Evolutionary conservation across 2,797 vertebrate genomes (phyloP).

Genomic region (Danio choprae): DNA sequence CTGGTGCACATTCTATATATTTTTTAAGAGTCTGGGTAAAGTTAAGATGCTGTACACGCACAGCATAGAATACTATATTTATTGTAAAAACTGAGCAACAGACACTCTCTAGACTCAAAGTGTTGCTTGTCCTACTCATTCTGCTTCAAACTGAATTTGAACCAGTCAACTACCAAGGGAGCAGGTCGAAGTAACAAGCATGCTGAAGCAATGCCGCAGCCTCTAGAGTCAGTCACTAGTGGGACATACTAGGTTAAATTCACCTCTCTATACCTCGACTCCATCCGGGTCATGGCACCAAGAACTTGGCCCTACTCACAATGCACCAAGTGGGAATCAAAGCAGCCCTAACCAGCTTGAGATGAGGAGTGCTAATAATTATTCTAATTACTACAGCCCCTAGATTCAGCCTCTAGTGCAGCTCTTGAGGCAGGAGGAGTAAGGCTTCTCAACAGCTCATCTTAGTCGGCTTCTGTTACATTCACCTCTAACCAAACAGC

Average conservation of each 20-base stretch:
- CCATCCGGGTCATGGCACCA: neutral
- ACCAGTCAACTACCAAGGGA: neutral
- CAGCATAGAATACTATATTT: too few relatives aligned
- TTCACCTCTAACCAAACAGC: neutral
- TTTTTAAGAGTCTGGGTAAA: constrained; percentile 7
- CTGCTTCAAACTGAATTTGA: neutral
- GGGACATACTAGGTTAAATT: neutral
- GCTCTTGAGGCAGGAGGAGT: neutral
- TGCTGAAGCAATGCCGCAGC: neutral
- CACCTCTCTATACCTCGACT: neutral
- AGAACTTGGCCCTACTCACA: neutral
- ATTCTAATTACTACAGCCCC: neutral
- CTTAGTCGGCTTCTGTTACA: neutral
- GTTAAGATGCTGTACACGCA: neutral
- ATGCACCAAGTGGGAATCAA: neutral
- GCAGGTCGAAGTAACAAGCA: neutral
- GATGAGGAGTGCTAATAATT: neutral
- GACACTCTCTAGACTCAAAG: neutral
- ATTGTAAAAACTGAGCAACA: neutral
- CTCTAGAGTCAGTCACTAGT: too few relatives aligned
- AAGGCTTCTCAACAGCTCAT: neutral
- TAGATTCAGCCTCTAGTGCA: neutral
- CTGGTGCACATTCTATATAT: neutral
- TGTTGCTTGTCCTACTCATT: neutral
- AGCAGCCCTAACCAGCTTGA: neutral